Evolutionary conservation across 2,113 vertebrate genomes (phyloP).

Genomic region (Spea multiplicata): DNA sequence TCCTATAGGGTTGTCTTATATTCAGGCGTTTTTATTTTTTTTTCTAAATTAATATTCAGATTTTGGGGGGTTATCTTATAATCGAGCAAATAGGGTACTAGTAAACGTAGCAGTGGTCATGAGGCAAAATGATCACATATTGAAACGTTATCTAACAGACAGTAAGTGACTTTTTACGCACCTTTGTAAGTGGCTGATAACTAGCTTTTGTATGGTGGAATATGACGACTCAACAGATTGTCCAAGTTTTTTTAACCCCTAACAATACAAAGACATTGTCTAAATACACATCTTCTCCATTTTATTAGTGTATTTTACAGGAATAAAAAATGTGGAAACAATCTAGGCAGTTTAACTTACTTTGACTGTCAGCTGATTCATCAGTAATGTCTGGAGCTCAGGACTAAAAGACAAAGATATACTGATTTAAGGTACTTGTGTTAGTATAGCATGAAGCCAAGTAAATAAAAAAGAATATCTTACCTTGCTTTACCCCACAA

Average conservation of each 20-base stretch:
- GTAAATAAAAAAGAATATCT: conserved; percentile 1
- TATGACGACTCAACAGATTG: conserved; percentile 97
- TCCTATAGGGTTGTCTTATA: too few relatives aligned
- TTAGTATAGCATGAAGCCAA: neutral
- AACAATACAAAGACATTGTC: conserved; percentile 35
- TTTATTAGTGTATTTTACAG: neutral
- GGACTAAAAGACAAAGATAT: conserved; percentile 64
- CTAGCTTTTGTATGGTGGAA: conserved; percentile 94
- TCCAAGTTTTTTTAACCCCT: conserved; percentile 97
- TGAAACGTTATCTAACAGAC: too few relatives aligned
- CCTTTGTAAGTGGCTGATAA: conserved; percentile 97
- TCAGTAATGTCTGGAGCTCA: conserved; percentile 92
- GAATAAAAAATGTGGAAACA: neutral
- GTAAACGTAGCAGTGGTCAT: too few relatives aligned
- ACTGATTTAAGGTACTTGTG: too few relatives aligned
- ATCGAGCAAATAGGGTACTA: too few relatives aligned
- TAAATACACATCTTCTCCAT: neutral
- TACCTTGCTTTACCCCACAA: conserved; percentile 98
- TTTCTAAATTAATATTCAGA: too few relatives aligned
- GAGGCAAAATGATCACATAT: too few relatives aligned
- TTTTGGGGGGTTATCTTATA: too few relatives aligned
- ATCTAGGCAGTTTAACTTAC: conserved; percentile 56
- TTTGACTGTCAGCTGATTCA: conserved; percentile 97
- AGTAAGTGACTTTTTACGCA: conserved; percentile 52
- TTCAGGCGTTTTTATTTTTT: too few relatives aligned